Evolutionary conservation across 2,113 vertebrate species (phyloP).

Genomic region (Myotis lucifugus): DNA sequence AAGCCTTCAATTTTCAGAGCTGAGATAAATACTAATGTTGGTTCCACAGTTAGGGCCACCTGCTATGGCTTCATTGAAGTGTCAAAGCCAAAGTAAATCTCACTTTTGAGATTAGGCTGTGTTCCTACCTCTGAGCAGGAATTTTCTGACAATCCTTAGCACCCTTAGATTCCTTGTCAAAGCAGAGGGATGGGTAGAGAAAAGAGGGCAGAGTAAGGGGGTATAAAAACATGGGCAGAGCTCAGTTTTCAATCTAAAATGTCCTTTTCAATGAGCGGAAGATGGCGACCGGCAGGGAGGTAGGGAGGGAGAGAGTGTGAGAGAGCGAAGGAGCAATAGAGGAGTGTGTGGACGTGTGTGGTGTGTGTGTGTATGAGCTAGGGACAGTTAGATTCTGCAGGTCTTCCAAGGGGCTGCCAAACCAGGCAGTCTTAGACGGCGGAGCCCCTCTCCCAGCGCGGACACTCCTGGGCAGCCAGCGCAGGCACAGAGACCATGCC

Average conservation of each 20-base stretch:
- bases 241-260: conserved; percentile 49
- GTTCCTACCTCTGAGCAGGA: conserved; percentile 33
- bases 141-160: conserved; percentile 10
- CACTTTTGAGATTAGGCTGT: conserved; percentile 9
- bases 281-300: too few species aligned
- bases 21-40: conserved; percentile 25
- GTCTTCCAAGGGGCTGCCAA: too few species aligned
- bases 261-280: not conserved
- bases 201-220: not conserved
- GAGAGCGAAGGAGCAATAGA: too few species aligned
- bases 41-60: not conserved
- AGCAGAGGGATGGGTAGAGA: not conserved
- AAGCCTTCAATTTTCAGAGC: conserved; percentile 48
- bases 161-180: not conserved
- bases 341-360: too few species aligned
- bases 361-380: too few species aligned
- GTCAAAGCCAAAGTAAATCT: conserved; percentile 41
- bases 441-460: too few species aligned
- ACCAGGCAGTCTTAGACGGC: too few species aligned
- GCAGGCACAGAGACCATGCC: too few species aligned
- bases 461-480: too few species aligned
- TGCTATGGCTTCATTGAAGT: conserved; percentile 15
- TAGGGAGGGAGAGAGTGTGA: too few species aligned
- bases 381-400: too few species aligned
- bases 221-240: conserved; percentile 4